phyloP scores from a whole-genome alignment of 2,888 invertebrate species.

The Toxonevra muliebris region DNA sequence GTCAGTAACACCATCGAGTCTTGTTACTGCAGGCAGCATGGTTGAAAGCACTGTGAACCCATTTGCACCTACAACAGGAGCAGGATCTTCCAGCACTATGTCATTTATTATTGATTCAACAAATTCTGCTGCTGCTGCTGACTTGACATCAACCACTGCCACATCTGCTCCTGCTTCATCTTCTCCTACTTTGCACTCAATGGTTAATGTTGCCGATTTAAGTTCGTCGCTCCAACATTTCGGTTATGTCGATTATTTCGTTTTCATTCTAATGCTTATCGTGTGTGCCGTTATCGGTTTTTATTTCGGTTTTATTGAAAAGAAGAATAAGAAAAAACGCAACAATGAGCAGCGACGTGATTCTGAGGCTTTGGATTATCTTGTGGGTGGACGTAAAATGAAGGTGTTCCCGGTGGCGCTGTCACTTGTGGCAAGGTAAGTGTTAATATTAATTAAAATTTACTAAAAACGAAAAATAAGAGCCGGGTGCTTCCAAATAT shows the following conservation, averaged over 20 bases:
- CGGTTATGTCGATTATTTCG: constrained; percentile 78
- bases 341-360: constrained; percentile 51
- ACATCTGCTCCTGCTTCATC: constrained; percentile 18
- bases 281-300: constrained; percentile 81
- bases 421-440: constrained; percentile 84
- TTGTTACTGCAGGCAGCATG: constrained; percentile 19
- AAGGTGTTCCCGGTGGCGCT: constrained; percentile 82
- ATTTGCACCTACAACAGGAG: constrained; percentile 32
- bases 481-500: too few species aligned
- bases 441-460: too few species aligned
- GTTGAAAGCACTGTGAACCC: constrained; percentile 34
- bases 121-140: constrained; percentile 9
- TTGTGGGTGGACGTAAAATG: constrained; percentile 85
- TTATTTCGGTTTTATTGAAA: constrained; percentile 82
- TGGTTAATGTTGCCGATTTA: constrained; percentile 59
- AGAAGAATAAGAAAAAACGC: constrained; percentile 57
- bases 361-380: constrained; percentile 72
- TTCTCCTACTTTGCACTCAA: constrained; percentile 14
- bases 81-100: constrained; percentile 34
- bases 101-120: constrained; percentile 30
- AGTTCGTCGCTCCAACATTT: constrained; percentile 71
- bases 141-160: constrained; percentile 15
- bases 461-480: too few species aligned
- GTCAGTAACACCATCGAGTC: neutral
- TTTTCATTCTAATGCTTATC: constrained; percentile 81